Conservation (phyloP, 2,797 vertebrate genomes). For the Pantherophis alleghaniensis region DNA sequence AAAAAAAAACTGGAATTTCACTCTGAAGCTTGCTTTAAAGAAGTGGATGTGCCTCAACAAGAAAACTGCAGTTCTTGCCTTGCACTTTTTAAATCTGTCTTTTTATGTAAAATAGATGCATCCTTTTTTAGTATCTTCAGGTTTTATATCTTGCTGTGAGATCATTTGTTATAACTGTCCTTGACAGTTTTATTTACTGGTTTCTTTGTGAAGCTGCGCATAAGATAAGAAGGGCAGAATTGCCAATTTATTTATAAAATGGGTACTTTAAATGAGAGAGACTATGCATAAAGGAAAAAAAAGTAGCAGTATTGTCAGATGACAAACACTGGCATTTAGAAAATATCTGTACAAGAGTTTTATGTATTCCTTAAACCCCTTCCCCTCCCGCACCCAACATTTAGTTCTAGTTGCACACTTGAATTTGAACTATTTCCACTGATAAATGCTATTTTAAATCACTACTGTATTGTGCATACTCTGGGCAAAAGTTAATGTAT, state of each 20-base stretch:
- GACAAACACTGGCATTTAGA: slow-evolving; percentile 53
- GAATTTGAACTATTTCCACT: slow-evolving; percentile 74
- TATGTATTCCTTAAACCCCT: slow-evolving; percentile 69
- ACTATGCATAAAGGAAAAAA: slow-evolving; percentile 71
- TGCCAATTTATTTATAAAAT: slow-evolving; percentile 81
- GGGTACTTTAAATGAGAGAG: slow-evolving; percentile 71
- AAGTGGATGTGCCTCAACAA: slow-evolving; percentile 79
- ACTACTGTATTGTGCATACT: slow-evolving; percentile 77
- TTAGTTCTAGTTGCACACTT: slow-evolving; percentile 73
- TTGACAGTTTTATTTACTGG: slow-evolving; percentile 80
- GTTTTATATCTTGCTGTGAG: slow-evolving; percentile 81
- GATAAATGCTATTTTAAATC: slow-evolving; percentile 75
- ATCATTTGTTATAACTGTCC: slow-evolving; percentile 76
- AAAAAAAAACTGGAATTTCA: slow-evolving; percentile 77
- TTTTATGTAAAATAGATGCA: slow-evolving; percentile 86
- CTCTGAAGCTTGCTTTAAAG: slow-evolving; percentile 78
- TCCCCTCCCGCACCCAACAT: slow-evolving; percentile 62
- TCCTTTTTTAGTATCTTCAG: slow-evolving; percentile 73
- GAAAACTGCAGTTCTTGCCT: slow-evolving; percentile 76
- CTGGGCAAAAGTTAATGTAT: slow-evolving; percentile 71
- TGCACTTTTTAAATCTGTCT: slow-evolving; percentile 83
- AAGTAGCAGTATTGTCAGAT: slow-evolving; percentile 63
- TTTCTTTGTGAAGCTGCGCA: slow-evolving; percentile 83
- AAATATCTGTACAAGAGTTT: slow-evolving; percentile 71
- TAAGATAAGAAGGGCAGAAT: slow-evolving; percentile 62